Conservation (phyloP, 2,888 invertebrate species). For the Coecobrya sp. region DNA sequence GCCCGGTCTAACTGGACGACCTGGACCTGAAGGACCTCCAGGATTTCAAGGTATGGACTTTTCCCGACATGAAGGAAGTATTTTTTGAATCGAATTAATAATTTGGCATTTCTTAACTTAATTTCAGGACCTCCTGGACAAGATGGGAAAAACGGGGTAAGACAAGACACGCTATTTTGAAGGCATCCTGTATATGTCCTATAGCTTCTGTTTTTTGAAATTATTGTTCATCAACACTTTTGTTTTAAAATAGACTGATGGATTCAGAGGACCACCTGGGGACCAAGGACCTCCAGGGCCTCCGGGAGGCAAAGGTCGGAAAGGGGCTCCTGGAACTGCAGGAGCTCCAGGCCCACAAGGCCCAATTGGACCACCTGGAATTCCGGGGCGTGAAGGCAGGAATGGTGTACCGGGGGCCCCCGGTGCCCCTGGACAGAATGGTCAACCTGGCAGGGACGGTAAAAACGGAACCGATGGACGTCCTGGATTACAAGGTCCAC, state of each 20-base stretch:
- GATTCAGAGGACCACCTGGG: not conserved
- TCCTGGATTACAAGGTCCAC: conserved; percentile 40
- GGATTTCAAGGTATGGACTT: conserved; percentile 5
- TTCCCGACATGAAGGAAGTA: no score
- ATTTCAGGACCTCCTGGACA: conserved; percentile 59
- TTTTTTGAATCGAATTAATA: not conserved
- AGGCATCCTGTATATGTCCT: no score
- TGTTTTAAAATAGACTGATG: not conserved
- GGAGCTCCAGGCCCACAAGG: conserved; percentile 51
- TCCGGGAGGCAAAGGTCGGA: no score
- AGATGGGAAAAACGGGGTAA: conserved; percentile 71
- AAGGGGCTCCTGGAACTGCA: conserved; percentile 51
- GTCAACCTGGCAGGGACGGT: conserved; percentile 60
- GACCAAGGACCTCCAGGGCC: conserved; percentile 54
- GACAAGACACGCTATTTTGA: not conserved
- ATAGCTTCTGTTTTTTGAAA: no score
- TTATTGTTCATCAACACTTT: not conserved
- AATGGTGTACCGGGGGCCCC: conserved; percentile 48
- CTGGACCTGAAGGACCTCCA: conserved; percentile 67
- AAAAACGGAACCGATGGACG: conserved; percentile 56
- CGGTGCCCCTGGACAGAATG: conserved; percentile 67
- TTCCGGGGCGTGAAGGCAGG: conserved; percentile 57
- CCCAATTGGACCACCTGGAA: conserved; percentile 54
- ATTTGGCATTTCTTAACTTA: not conserved
- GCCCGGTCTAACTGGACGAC: conserved; percentile 61